Evolutionary conservation across 1,140 invertebrate genomes (phyloP), one percentile per base, ranked within the genome.

Genomic region (Nephotettix cincticeps): DNA sequence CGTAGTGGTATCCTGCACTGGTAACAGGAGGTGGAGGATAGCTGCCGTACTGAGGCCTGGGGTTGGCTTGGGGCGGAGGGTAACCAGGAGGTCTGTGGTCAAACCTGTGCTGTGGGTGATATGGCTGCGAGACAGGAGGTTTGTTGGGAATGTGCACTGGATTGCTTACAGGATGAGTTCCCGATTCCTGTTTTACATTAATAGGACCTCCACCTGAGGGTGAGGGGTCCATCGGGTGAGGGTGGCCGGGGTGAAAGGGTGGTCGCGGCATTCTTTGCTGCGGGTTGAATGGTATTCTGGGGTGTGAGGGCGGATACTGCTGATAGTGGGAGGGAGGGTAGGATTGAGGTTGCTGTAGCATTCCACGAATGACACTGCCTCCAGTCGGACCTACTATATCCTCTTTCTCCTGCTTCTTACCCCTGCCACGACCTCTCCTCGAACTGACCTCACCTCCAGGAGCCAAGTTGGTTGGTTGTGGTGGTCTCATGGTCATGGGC

Each of bases 401-500:
- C 70, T 83, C 61, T 1, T 83, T 84, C 11, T 86, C 71, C 9
- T 84, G 86, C 66, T 86, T 86, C 75, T 86, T 86, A n/a, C 85
- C 84, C 27, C 85, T 84, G 17, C 85, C 85, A 1, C 84, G 78
- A 2, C 84, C 84, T 27, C 84, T 75, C 19, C 85, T 74, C 73
- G 86, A 86, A 0, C 84, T 82, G 2, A 80, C 80, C 2, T 30
- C 68, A 1, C 30, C 54, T 4, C 51, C 28, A 23, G 32, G n/a
- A 27, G 64, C 54, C 6, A 25, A 19, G 4, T 30, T 19, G 1
- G 6, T 3, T 25, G 36, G 30, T 30, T 56, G 54, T 3, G 54
- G 69, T 47, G 54, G 69, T 23, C 25, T 70, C 23, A 40, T 51
- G 9, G 23, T 1, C 32, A 54, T 40, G 29, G 47, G 14, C 47